Percentiles rank a stretch among this genome's conserved stretches.
Conservation (phyloP, 2,113 vertebrate genomes). For the Campylomormyrus numenius region DNA sequence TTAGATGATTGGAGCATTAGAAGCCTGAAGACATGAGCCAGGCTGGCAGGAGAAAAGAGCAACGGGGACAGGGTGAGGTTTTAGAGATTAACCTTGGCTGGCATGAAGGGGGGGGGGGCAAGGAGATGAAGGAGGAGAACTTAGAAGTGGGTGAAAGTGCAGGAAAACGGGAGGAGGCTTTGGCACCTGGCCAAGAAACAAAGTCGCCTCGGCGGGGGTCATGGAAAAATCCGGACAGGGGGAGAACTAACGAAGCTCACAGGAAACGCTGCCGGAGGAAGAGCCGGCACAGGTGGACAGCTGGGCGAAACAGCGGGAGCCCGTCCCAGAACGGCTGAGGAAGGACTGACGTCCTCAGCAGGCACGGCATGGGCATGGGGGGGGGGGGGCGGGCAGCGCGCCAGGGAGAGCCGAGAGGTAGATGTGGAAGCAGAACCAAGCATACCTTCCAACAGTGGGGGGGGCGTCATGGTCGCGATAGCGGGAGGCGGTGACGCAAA, state of each 20-base stretch:
- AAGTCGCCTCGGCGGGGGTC: not conserved
- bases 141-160: not conserved
- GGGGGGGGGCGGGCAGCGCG: not conserved
- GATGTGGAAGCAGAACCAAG: not conserved
- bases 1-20: not conserved
- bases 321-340: not conserved
- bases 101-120: not conserved
- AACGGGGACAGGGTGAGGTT: not conserved
- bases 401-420: not conserved
- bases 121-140: not conserved
- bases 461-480: not conserved
- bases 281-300: not conserved
- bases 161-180: not conserved
- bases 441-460: not conserved
- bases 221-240: not conserved
- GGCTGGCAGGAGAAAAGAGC: not conserved
- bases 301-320: not conserved
- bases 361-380: not conserved
- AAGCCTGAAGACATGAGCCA: not conserved
- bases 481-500: not conserved
- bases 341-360: not conserved
- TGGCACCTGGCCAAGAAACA: not conserved
- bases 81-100: not conserved
- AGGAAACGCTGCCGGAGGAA: not conserved
- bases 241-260: not conserved